A percentile compares a stretch with the other conserved stretches of the same genome.
phyloP scores from a whole-genome alignment of 2,888 invertebrate species.

The Litoditis marina region DNA sequence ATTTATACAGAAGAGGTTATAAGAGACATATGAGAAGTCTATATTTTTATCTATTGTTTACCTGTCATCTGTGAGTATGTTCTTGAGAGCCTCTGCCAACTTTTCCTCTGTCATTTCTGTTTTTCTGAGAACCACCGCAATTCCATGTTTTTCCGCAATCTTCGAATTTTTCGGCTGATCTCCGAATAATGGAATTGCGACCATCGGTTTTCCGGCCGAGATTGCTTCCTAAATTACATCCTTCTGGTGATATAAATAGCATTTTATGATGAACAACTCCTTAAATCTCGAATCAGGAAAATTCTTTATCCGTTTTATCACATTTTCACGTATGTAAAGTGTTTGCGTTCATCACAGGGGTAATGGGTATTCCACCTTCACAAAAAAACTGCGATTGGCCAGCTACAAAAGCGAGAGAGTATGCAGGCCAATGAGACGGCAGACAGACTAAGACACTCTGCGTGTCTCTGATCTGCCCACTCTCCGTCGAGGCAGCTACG shows the following conservation, averaged over 20 bases:
- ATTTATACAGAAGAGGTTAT: too few species aligned
- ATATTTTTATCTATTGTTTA: too few species aligned
- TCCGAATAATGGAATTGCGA: constrained; percentile 43
- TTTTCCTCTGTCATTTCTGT: constrained; percentile 9
- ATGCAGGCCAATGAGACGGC: too few species aligned
- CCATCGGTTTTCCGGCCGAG: constrained; percentile 38
- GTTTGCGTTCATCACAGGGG: background rate
- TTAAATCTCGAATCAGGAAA: background rate
- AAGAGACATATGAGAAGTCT: too few species aligned
- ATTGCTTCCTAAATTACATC: constrained; percentile 32
- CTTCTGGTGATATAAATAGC: background rate
- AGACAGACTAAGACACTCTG: too few species aligned
- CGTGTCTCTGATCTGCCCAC: too few species aligned
- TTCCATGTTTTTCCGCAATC: constrained; percentile 42
- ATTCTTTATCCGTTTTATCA: background rate
- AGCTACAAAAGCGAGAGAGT: too few species aligned
- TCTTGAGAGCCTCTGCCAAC: constrained; percentile 12
- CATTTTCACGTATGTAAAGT: background rate
- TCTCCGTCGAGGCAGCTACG: too few species aligned
- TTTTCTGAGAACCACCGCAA: constrained; percentile 16
- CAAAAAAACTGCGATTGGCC: too few species aligned
- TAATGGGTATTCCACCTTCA: too few species aligned
- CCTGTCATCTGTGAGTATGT: constrained; percentile 17
- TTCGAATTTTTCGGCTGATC: constrained; percentile 45
- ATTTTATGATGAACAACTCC: too few species aligned